A percentile compares a stretch with the other conserved stretches of the same genome.
Evolutionary conservation across 2,888 invertebrate genomes (phyloP).

Genomic region (Boloria euphrosyne): DNA sequence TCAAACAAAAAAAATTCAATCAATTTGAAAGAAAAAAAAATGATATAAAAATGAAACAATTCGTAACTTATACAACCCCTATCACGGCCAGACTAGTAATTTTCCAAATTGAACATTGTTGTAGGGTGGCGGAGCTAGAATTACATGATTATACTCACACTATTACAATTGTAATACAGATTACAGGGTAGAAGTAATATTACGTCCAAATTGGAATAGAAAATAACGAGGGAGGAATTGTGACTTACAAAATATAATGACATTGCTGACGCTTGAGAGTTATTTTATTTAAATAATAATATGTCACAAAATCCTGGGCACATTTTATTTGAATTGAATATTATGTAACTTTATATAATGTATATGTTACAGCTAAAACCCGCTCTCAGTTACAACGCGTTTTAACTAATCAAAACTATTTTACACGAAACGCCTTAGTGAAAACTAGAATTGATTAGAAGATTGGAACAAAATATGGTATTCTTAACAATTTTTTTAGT

Average conservation of each 20-base stretch:
- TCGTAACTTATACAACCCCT: conserved; percentile 5
- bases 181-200: conserved; percentile 21
- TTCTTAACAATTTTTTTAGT: too few species aligned
- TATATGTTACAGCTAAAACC: too few species aligned
- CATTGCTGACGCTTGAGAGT: neutral
- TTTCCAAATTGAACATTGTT: conserved; percentile 28
- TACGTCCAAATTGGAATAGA: conserved; percentile 5
- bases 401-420: too few species aligned
- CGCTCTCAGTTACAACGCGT: too few species aligned
- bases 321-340: too few species aligned
- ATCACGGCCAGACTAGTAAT: conserved; percentile 23
- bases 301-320: neutral
- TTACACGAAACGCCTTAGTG: too few species aligned
- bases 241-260: neutral
- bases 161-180: conserved; percentile 14
- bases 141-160: conserved; percentile 26
- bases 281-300: neutral
- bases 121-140: conserved; percentile 25
- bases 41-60: neutral
- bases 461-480: too few species aligned
- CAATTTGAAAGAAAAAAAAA: neutral
- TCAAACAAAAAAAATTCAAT: too few species aligned
- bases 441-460: too few species aligned
- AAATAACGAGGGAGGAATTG: conserved; percentile 4
- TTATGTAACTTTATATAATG: too few species aligned